A percentile compares a stretch with the other conserved stretches of the same genome.
Conservation (phyloP, 53 echinoderm and acorn worm genomes). For the Paracentrotus lividus region DNA sequence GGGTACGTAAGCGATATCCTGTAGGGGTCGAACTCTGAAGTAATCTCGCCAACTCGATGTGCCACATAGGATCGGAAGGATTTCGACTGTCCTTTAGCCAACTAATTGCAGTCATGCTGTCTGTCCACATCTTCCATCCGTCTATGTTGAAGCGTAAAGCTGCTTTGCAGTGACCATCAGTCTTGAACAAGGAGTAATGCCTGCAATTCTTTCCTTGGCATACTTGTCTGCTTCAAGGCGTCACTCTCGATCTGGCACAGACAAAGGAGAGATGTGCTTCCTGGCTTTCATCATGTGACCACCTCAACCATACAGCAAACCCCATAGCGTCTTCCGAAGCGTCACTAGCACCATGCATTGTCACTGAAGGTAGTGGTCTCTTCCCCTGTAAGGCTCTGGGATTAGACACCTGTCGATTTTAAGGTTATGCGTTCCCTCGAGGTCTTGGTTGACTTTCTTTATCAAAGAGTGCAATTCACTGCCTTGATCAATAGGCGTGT, state of each 20-base stretch:
- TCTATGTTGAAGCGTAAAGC: slow-evolving; percentile 76
- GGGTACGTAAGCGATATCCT: slow-evolving; percentile 40
- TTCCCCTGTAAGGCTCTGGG: slow-evolving; percentile 23
- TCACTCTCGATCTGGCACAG: slow-evolving; percentile 76
- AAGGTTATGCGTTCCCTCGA: no score
- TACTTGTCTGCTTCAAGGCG: slow-evolving; percentile 81
- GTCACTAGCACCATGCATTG: no score
- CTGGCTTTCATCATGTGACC: slow-evolving; percentile 66
- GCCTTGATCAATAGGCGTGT: no score
- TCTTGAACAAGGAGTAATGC: slow-evolving; percentile 74
- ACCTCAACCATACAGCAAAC: slow-evolving; percentile 80
- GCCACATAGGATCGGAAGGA: neutral
- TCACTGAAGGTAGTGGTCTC: slow-evolving; percentile 75
- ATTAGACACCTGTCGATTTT: neutral
- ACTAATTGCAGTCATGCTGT: slow-evolving; percentile 69
- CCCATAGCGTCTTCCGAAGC: no score
- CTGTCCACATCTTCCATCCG: slow-evolving; percentile 68
- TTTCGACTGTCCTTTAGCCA: no score
- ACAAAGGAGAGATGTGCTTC: slow-evolving; percentile 78
- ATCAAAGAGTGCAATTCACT: no score
- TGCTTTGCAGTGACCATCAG: slow-evolving; percentile 78
- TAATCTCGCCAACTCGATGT: slow-evolving; percentile 31
- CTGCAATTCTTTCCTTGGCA: slow-evolving; percentile 76
- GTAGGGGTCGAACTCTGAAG: slow-evolving; percentile 38
- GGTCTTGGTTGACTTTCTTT: neutral